Base-by-base conservation (phyloP, 2,113 vertebrate species). In the Cisticola juncidis region DNA sequence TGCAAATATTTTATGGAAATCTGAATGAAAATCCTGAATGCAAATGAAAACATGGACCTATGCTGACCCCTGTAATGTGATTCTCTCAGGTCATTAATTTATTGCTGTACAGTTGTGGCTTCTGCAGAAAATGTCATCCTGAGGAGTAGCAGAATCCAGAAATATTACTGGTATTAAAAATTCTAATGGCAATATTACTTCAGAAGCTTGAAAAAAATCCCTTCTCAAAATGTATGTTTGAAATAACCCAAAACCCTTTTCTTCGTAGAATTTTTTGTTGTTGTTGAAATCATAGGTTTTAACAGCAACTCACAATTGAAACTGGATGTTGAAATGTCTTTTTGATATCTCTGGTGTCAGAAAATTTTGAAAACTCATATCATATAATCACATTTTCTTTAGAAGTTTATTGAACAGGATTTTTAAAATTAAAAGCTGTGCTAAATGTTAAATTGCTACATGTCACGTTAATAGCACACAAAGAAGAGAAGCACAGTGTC, bases 361-460 rank as follows among this genome's bases (percentile, higher is more conserved):
- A 68, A 88, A 87, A 87, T 69, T 90, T 93, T 92, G 85, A 93
- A 94, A 92, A 82, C 74, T 58, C 26, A 0, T 70, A 88, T 86
- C 40, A 25, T 19, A 65, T 7, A 50, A 65, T 96, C 94, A 85
- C 45, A 86, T 80, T 94, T 88, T 61, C 66, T 90, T 94, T 88
- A 86, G 28, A 62, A 66, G 66, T 86, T 90, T 79, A 57, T 88
- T 76, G 57, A 96, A 50, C 8, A 50, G n/a, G 11, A 19, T 58
- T 90, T 91, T 90, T 44, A 18, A 77, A 50, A 74, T 84, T 81
- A 18, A 81, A 66, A 81, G 45, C 50, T 36, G 14, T 74, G 56
- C 38, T 86, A 86, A 79, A 90, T 82, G 86, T 90, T 77, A 90
- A 88, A 90, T 92, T 95, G 68, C 45, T 92, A 86, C 47, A 26